Conservation (phyloP, 2,888 invertebrate genomes). For the Lepidocyrtoides sp. region DNA sequence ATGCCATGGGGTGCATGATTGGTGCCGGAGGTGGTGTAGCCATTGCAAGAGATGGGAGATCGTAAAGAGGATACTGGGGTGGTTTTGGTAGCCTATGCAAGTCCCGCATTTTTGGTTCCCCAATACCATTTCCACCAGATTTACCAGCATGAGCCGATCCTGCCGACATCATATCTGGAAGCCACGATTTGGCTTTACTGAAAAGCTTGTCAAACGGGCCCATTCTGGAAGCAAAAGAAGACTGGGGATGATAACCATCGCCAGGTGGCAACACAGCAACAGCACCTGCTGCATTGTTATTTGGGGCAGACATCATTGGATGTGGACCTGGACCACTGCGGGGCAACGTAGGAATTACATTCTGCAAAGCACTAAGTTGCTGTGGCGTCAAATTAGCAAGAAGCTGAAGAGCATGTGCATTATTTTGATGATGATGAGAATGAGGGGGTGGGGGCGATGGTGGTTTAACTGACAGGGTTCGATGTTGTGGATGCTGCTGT, state of each 20-base stretch:
- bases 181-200: constrained; percentile 70
- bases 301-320: constrained; percentile 1
- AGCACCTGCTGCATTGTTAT: not conserved
- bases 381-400: constrained; percentile 66
- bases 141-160: constrained; percentile 23
- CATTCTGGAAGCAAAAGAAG: constrained; percentile 49
- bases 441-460: not conserved
- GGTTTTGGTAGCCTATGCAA: constrained; percentile 84
- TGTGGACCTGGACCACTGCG: constrained; percentile 29
- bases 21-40: constrained; percentile 85
- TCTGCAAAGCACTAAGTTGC: constrained; percentile 56
- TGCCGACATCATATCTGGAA: constrained; percentile 72
- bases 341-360: constrained; percentile 53
- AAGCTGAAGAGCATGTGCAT: constrained; percentile 49
- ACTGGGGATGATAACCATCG: not conserved
- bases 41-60: constrained; percentile 80
- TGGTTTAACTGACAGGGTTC: not conserved
- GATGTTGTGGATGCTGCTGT: constrained; percentile 59
- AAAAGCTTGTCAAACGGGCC: constrained; percentile 70
- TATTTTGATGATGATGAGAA: not conserved
- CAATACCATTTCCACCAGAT: not conserved
- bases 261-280: constrained; percentile 45
- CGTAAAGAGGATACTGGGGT: constrained; percentile 84
- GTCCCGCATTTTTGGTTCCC: constrained; percentile 81
- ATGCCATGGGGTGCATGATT: constrained; percentile 84